Base-by-base conservation (phyloP, 2,797 vertebrate species). In the Betta splendens region DNA sequence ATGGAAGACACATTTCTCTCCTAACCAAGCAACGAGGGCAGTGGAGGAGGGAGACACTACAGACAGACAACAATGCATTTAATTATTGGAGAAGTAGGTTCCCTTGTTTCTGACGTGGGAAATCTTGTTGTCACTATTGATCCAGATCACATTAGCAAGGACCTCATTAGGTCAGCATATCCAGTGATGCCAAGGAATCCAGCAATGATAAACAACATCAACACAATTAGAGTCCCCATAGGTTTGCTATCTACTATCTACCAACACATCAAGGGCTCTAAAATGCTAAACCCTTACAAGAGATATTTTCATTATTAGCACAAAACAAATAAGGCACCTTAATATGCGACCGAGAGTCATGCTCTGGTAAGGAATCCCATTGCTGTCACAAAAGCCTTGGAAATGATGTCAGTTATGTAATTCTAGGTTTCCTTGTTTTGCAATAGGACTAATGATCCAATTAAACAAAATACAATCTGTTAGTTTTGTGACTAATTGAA, bases 1-100 rank as follows among this genome's bases (percentile, higher is more conserved):
- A 87, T 61, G 71, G 74, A 71, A 69, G 72, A 79, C 64, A 68
- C 79, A 75, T 82, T 82, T 88, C 58, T 73, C 64, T 72, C 69
- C 42, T 51, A 63, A 69, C 61, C 55, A 52, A 67, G 72, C 60
- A 18, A 66, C 13, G 32, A 71, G 63, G 20, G 20, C 17, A 33
- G 20, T 20, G 13, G n/a, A 32, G 52, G 18, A 43, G 32, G n/a
- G 25, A 48, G 21, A 38, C 12, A 64, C 9, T 5, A 10, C 13
- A 29, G 44, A 55, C 31, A 56, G 36, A 69, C 53, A 58, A 39
- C 18, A 9, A 22, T 48, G 33, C 55, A 47, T 79, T 63, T 48
- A 39, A 74, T 42, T 63, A 36, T 21, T 25, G 9, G 13, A 36
- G 17, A 17, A 62, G 51, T 15, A 2, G 12, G 22, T 57, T 35